Percentiles rank a stretch among this genome's conserved stretches.
Evolutionary conservation across 1,140 invertebrate species (phyloP).

Genomic region (Teleogryllus occipitalis): DNA sequence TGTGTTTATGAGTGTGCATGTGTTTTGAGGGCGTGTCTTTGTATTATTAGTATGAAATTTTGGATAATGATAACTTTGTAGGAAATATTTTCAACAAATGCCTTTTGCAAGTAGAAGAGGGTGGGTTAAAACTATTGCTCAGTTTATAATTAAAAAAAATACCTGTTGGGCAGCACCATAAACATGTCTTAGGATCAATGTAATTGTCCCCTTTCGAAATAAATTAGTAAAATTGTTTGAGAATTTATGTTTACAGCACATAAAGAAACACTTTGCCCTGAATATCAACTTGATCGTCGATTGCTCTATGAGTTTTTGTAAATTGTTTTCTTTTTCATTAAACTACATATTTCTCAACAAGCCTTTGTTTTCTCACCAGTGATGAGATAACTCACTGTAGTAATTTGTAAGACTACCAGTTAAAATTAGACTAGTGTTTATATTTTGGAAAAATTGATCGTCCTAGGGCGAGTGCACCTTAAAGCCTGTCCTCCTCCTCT

Average conservation of each 20-base stretch:
- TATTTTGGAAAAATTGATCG: conserved; percentile 5
- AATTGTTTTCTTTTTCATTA: neutral
- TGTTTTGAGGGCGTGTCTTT: neutral
- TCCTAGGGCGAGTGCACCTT: conserved; percentile 34
- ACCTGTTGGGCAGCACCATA: conserved; percentile 9
- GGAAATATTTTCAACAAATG: neutral
- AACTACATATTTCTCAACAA: neutral
- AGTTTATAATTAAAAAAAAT: conserved; percentile 14
- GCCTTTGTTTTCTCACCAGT: neutral
- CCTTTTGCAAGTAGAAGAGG: neutral
- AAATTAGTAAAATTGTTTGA: neutral
- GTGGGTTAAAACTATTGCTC: conserved; percentile 20
- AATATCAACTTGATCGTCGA: conserved; percentile 14
- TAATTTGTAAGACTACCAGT: neutral
- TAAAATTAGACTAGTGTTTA: neutral
- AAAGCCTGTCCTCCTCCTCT: conserved; percentile 59
- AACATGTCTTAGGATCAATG: conserved; percentile 9
- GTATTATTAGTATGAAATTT: neutral
- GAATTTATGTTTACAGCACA: neutral
- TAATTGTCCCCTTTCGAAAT: neutral
- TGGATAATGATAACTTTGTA: neutral
- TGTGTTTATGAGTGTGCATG: no score
- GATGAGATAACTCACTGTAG: neutral
- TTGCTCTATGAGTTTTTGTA: conserved; percentile 14
- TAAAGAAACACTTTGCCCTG: neutral